Evolutionary conservation across 2,888 invertebrate genomes (phyloP), one percentile per base, ranked within the genome.

Genomic region (Chaitophorus viminalis): DNA sequence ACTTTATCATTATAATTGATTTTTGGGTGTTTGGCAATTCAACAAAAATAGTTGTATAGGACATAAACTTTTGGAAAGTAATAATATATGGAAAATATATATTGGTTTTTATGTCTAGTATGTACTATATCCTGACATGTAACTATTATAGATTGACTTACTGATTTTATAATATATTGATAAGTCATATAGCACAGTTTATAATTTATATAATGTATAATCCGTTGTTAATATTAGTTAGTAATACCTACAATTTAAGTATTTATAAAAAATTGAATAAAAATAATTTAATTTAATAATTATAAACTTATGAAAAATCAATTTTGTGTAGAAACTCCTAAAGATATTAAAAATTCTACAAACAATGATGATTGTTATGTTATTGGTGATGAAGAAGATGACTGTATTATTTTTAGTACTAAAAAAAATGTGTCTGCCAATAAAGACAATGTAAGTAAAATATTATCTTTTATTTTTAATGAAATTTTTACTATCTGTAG

Each of bases 351-450:
- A 60, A 72, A 74, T 3, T 25, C 39, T 4, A 72, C 72, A 18
- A 39, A 29, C 14, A 14, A 54, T 25, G 21, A 86, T 52, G 25
- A 5, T 33, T 79, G 33, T 72, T 52, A 46, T 33, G 52, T 77
- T 60, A 25, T 60, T 60, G 60, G 25, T 0, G 6, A 25, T 65
- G 36, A 39, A 29, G 36, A 79, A 21, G 85, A 72, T 29, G 54
- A 36, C n/a, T 29, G 68, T 72, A 79, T 79, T 54, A 79, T 86
- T 72, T 86, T 31, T 74, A 86, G 79, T 36, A 79, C 79, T 54
- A 72, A 86, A 74, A 79, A 86, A 74, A 65, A 29, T n/a, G 25
- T 29, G 31, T 46, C 65, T 9, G 14, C 17, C 3, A 79, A 74
- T 70, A 29, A 36, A 54, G n/a, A 74, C 21, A 39, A 72, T 79